A percentile compares a stretch with the other conserved stretches of the same genome.
Conservation (phyloP, 1,140 invertebrate species). For the Bombus sibiricus region DNA sequence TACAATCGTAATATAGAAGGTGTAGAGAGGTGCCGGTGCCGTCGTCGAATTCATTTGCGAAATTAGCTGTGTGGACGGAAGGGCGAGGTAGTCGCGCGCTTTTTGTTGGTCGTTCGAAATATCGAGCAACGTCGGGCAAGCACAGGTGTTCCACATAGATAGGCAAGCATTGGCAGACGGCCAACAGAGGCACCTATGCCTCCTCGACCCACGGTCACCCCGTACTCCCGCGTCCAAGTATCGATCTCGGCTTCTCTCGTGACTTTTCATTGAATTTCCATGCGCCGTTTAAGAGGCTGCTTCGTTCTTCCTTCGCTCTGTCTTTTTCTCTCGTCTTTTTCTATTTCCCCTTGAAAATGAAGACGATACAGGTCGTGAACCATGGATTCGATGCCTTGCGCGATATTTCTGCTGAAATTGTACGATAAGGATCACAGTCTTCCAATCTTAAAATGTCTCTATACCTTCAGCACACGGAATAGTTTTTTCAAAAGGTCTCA, state of each 20-base stretch:
- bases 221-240: constrained; percentile 65
- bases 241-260: constrained; percentile 74
- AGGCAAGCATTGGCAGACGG: constrained; percentile 79
- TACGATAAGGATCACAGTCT: background rate
- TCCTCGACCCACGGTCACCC: constrained; percentile 33
- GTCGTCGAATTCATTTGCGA: constrained; percentile 34
- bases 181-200: constrained; percentile 80
- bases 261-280: constrained; percentile 81
- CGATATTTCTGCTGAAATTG: background rate
- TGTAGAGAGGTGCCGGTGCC: background rate
- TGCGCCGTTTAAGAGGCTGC: constrained; percentile 70
- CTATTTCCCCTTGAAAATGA: constrained; percentile 3
- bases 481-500: no score
- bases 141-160: constrained; percentile 82
- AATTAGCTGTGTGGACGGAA: constrained; percentile 25
- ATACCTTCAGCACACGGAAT: background rate
- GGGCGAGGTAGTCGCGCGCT: background rate
- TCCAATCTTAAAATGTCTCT: no score
- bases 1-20: background rate
- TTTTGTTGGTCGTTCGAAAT: constrained; percentile 51
- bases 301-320: constrained; percentile 15
- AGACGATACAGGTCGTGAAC: background rate
- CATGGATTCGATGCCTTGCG: no score
- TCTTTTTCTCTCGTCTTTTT: constrained; percentile 18
- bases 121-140: constrained; percentile 73